Conservation (phyloP, 2,113 vertebrate species). For the Bubalus kerabau region DNA sequence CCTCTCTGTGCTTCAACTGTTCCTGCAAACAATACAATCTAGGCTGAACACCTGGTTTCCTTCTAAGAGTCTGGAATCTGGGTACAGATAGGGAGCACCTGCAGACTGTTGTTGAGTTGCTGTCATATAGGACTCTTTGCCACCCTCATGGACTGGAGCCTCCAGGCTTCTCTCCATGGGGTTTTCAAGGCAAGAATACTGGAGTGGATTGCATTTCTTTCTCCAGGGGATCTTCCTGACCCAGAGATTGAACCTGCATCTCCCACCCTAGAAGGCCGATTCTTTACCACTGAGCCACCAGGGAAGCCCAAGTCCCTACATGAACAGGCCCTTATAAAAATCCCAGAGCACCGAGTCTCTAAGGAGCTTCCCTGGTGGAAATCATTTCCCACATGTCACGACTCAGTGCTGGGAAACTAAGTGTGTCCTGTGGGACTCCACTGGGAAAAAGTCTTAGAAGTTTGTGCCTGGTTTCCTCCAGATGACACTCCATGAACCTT, state of each 20-base stretch:
- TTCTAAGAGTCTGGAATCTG: background rate
- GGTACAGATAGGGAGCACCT: background rate
- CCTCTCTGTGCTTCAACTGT: background rate
- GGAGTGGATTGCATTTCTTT: background rate
- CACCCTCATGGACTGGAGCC: background rate
- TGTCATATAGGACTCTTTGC: background rate
- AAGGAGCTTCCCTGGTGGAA: background rate
- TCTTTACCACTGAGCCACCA: background rate
- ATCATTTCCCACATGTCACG: background rate
- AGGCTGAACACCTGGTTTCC: background rate
- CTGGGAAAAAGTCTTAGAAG: no score
- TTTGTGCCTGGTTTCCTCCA: background rate
- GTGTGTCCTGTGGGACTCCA: fast-evolving
- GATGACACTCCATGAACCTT: background rate
- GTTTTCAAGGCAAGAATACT: background rate
- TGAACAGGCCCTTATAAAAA: background rate
- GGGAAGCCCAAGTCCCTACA: background rate
- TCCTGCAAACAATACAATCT: fast-evolving
- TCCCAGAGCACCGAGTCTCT: background rate
- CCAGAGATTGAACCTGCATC: background rate
- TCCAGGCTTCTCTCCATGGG: background rate
- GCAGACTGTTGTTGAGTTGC: background rate
- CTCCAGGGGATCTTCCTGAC: background rate
- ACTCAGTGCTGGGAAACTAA: background rate
- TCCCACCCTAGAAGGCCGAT: background rate